Evolutionary conservation across 2,888 invertebrate species (phyloP).

Genomic region (Temnothorax ravouxi): DNA sequence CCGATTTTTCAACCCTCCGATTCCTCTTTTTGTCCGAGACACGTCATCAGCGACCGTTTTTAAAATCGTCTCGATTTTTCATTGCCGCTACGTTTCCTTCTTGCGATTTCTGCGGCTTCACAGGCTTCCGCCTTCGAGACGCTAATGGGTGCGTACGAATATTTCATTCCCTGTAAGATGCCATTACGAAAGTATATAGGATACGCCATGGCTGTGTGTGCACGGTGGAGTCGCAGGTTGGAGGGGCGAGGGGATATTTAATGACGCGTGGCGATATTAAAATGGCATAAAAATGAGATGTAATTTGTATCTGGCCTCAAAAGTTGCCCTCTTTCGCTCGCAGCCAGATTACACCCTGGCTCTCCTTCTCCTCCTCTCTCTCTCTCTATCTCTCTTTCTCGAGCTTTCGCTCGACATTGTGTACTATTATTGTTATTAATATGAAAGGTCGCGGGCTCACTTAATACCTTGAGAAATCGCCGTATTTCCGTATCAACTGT

Average conservation of each 20-base stretch:
- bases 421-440: conserved; percentile 84
- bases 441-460: conserved; percentile 82
- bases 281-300: conserved; percentile 86
- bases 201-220: conserved; percentile 33
- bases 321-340: conserved; percentile 77
- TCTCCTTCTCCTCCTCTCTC: conserved; percentile 30
- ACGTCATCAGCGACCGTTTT: conserved; percentile 54
- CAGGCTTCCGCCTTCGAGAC: conserved; percentile 75
- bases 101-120: conserved; percentile 68
- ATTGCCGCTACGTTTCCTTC: conserved; percentile 67
- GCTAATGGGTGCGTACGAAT: conserved; percentile 79
- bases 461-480: conserved; percentile 84
- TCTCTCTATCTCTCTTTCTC: conserved; percentile 32
- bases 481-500: conserved; percentile 81
- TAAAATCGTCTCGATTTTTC: conserved; percentile 70
- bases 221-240: conserved; percentile 58
- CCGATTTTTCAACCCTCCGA: background rate
- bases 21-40: background rate
- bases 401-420: conserved; percentile 68
- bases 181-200: conserved; percentile 65
- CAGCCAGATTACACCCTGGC: conserved; percentile 64
- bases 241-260: conserved; percentile 83
- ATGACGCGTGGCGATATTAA: conserved; percentile 86
- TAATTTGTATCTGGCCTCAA: conserved; percentile 86
- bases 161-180: conserved; percentile 77